Conservation (phyloP, 2,113 vertebrate genomes). For the Bubo scandiacus region DNA sequence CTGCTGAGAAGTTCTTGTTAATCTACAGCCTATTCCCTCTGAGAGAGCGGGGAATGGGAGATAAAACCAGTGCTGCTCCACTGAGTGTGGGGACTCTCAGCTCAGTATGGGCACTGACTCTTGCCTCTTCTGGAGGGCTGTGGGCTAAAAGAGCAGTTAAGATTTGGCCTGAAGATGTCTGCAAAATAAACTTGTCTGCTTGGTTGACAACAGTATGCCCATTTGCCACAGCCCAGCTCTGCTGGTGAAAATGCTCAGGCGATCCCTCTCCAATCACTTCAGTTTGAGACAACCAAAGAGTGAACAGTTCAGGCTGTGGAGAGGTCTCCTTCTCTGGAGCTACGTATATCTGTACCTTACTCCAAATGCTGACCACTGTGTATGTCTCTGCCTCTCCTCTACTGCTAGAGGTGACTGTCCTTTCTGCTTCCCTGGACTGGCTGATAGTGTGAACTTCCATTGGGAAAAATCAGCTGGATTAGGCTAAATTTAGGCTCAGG, state of each 20-base stretch:
- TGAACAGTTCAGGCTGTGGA: not conserved
- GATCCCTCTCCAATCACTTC: not conserved
- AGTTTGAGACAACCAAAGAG: not conserved
- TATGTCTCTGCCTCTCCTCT: not conserved
- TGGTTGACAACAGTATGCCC: not conserved
- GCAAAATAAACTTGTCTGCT: not conserved
- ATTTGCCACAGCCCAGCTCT: not conserved
- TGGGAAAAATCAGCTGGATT: not conserved
- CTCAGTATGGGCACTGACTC: not conserved
- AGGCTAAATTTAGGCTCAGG: not conserved
- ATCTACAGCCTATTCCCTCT: not conserved
- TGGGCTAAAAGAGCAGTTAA: not conserved
- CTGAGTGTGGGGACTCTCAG: not conserved
- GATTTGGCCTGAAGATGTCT: not conserved
- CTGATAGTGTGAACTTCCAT: not conserved
- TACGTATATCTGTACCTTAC: rapidly evolving
- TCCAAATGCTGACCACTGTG: not conserved
- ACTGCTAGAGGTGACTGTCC: not conserved
- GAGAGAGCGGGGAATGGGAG: not conserved
- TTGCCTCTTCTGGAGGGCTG: rapidly evolving
- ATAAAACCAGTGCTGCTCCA: not conserved
- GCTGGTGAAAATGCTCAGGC: not conserved
- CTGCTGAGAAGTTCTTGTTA: not conserved
- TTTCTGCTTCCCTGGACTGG: not conserved
- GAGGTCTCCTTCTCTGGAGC: not conserved